These are phyloP conservation scores for Muscidifurax raptorellus DNA, from an alignment of 1,140 invertebrate genomes.

Conservation along the genomic window DNA sequence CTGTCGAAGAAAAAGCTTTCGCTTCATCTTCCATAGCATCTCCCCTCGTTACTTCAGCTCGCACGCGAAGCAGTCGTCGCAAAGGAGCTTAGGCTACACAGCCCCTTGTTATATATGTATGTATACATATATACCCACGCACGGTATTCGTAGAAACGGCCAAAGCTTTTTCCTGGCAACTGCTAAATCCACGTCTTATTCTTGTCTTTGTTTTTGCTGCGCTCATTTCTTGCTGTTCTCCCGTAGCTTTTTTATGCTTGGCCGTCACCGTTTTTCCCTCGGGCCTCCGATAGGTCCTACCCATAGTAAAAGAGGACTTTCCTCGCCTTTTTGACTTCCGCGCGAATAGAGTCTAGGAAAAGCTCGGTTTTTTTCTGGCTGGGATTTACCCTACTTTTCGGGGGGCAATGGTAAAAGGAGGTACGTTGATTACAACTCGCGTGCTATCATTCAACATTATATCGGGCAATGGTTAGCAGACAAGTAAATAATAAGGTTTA, in stretches of 20 bases:
- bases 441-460: too few relatives aligned
- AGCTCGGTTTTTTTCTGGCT: not conserved
- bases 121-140: not conserved
- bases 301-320: not conserved
- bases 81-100: conserved; percentile 33
- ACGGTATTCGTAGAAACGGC: not conserved
- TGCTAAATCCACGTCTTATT: conserved; percentile 15
- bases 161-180: not conserved
- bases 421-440: too few relatives aligned
- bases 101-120: not conserved
- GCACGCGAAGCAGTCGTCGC: conserved; percentile 1
- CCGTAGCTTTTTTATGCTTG: conserved; percentile 29
- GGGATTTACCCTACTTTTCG: too few relatives aligned
- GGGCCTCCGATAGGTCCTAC: not conserved
- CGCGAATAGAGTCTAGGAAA: not conserved
- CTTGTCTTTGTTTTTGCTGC: conserved; percentile 1
- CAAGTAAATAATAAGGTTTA: not conserved
- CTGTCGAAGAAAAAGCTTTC: not conserved
- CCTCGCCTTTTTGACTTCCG: conserved; percentile 56
- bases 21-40: not conserved
- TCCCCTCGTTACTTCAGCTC: too few relatives aligned
- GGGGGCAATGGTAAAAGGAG: too few relatives aligned
- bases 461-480: too few relatives aligned
- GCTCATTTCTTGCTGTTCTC: conserved; percentile 35
- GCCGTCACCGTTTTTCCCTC: conserved; percentile 47